Evolutionary conservation across 2,888 invertebrate genomes (phyloP).

Genomic region (Bugula neritina): DNA sequence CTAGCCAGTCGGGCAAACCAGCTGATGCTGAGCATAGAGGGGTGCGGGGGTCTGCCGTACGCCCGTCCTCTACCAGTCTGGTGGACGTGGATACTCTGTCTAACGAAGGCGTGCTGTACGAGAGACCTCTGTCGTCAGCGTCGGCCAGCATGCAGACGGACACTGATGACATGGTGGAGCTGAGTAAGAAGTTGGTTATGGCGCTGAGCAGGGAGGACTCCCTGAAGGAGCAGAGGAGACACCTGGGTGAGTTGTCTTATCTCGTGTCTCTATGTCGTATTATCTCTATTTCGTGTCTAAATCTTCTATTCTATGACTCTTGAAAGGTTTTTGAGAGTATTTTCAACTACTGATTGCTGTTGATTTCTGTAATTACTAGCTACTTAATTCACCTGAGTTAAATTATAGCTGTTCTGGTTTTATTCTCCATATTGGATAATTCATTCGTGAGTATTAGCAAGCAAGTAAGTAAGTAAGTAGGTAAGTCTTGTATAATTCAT

Average conservation of each 20-base stretch:
- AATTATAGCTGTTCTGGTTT: not conserved
- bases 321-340: no score
- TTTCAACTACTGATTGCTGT: not conserved
- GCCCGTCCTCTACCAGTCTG: not conserved
- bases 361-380: not conserved
- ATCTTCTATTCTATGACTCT: no score
- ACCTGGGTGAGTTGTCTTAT: not conserved
- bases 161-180: constrained; percentile 31
- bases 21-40: not conserved
- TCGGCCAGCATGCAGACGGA: constrained; percentile 25
- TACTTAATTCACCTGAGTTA: not conserved
- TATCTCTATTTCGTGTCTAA: no score
- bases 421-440: no score
- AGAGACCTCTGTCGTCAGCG: constrained; percentile 1
- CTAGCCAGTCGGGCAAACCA: not conserved
- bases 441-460: no score
- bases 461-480: no score
- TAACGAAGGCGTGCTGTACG: not conserved
- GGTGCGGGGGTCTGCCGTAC: not conserved
- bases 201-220: constrained; percentile 35
- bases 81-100: not conserved
- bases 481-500: no score
- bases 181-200: constrained; percentile 32
- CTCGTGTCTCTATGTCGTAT: no score
- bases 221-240: not conserved